Conservation (phyloP, 2,113 vertebrate genomes). For the Upupa epops region DNA sequence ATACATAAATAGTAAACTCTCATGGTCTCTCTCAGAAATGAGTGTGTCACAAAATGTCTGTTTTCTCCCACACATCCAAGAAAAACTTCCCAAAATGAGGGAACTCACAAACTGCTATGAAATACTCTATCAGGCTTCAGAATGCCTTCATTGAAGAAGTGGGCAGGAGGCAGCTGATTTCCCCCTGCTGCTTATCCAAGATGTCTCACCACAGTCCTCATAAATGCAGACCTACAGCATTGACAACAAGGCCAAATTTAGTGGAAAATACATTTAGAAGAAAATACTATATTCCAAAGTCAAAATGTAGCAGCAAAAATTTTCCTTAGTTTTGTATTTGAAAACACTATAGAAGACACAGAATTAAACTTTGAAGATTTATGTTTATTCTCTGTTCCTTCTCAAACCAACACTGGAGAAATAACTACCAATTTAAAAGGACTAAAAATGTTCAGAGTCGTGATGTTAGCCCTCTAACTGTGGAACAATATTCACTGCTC, state of each 20-base stretch:
- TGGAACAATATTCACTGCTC: neutral
- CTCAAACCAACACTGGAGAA: neutral
- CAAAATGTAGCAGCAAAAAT: neutral
- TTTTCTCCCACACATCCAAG: neutral
- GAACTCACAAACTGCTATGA: neutral
- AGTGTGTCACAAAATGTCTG: neutral
- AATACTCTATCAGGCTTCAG: neutral
- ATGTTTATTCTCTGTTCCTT: neutral
- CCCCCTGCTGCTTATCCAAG: neutral
- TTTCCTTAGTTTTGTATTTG: neutral
- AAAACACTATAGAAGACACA: neutral
- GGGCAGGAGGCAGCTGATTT: neutral
- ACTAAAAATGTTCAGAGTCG: neutral
- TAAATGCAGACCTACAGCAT: neutral
- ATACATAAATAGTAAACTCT: neutral
- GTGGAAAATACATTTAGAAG: neutral
- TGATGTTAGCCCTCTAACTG: neutral
- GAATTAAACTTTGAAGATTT: neutral
- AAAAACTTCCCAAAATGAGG: neutral
- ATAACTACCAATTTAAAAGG: neutral
- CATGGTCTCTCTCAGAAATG: neutral
- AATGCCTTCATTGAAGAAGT: neutral
- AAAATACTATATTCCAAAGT: neutral
- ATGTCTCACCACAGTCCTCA: neutral
- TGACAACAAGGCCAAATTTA: neutral